Percentiles rank a stretch among this genome's conserved stretches.
These are phyloP conservation scores for Dysidea cf. avara DNA, from an alignment of 37 sponge, comb jelly and placozoan species.

Conservation along the genomic window DNA sequence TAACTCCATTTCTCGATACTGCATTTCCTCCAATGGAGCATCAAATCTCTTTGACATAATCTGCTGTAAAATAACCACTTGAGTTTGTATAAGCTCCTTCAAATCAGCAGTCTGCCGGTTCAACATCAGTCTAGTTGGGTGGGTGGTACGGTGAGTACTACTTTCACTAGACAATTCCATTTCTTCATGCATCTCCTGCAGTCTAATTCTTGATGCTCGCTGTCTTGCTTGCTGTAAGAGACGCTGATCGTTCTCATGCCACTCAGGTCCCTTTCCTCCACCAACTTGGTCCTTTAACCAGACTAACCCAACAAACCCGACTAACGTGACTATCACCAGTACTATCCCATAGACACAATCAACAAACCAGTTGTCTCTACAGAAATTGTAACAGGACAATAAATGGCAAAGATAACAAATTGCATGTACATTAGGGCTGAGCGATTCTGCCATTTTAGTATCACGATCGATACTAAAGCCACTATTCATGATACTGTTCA, in stretches of 20 bases:
- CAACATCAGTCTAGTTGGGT: constrained; percentile 3
- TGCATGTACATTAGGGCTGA: too few relatives aligned
- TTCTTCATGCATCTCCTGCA: constrained; percentile 7
- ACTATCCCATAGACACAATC: constrained; percentile 79
- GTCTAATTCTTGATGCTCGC: constrained; percentile 2
- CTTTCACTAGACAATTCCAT: constrained; percentile 2
- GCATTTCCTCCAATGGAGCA: constrained; percentile 21
- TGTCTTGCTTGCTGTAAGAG: constrained; percentile 12
- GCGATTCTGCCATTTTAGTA: too few relatives aligned
- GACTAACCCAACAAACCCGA: constrained; percentile 79
- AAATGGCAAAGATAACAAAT: neutral
- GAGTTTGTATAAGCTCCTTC: neutral
- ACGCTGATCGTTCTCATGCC: constrained; percentile 58
- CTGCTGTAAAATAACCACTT: constrained; percentile 13
- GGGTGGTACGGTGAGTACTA: neutral
- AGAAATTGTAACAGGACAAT: neutral
- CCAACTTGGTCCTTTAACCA: constrained; percentile 93
- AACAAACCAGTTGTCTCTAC: constrained; percentile 61
- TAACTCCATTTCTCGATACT: constrained; percentile 54
- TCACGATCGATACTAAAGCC: too few relatives aligned
- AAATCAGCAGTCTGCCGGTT: neutral
- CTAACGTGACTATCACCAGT: constrained; percentile 70
- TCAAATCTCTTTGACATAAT: neutral
- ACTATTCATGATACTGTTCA: too few relatives aligned
- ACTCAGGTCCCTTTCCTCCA: constrained; percentile 71